Base-by-base conservation (phyloP, 1,140 invertebrate species). In the Rhopalosiphum padi region DNA sequence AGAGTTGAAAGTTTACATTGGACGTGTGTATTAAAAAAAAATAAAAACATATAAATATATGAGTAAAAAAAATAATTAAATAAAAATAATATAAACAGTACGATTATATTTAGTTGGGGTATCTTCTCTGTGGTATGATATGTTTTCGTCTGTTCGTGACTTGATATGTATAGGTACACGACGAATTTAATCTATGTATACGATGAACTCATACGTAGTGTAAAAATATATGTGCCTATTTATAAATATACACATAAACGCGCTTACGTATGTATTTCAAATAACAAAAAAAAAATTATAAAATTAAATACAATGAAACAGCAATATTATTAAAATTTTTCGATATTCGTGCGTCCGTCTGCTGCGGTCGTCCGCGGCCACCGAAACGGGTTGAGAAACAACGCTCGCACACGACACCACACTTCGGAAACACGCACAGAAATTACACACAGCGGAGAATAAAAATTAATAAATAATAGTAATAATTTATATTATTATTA, bases 191-290 rank as follows among this genome's bases (percentile, higher is more conserved):
- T 68, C 60, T 68, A 68, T 68, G 60, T 68, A n/a, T 68, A 68
- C 60, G 35, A 83, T 37, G 77, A 83, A 83, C 77, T 83, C 77
- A 83, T 83, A 83, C 77, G 77, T 83, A 35, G 77, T 83, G 7
- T 68, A 68, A 68, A 68, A 68, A 68, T 68, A 68, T 68, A 68
- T 68, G 60, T 68, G 60, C 18, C 15, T 68, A 68, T 68, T 68
- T 68, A 68, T n/a, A n/a, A 68, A 68, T n/a, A 68, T 68, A 68
- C 60, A 68, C 60, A 68, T 68, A 68, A n/a, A 68, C 60, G 30
- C 11, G 30, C 60, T 30, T 68, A 68, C 48, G 48, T 68, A 68
- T 68, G 30, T 68, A 68, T 68, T 68, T 68, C 60, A n/a, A n/a
- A n/a, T n/a, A 68, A 68, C 30, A 68, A 68, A 68, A 68, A 68